phyloP scores from a whole-genome alignment of 1,140 invertebrate genomes.

The Gryllus bimaculatus region DNA sequence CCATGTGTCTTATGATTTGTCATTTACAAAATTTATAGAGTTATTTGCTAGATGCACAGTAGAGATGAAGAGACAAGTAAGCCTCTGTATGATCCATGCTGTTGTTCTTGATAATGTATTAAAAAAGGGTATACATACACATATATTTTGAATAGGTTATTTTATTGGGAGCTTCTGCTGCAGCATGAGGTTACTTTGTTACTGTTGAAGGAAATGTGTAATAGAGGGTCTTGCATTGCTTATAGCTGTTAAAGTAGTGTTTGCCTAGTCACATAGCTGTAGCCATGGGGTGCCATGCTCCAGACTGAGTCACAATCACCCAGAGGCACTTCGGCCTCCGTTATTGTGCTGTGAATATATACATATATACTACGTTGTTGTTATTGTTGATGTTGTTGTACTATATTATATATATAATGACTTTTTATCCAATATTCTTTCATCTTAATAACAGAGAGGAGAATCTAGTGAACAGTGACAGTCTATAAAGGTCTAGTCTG shows the following conservation, averaged over 20 bases:
- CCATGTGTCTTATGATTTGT: not conserved
- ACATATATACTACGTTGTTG: not conserved
- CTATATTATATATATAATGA: constrained; percentile 2
- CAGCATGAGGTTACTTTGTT: not conserved
- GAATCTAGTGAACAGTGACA: not conserved
- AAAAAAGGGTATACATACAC: not conserved
- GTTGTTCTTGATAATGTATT: not conserved
- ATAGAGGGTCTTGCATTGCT: not conserved
- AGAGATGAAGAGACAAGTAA: not conserved
- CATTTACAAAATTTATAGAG: not conserved
- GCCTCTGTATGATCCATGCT: not conserved
- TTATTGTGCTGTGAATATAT: constrained; percentile 5
- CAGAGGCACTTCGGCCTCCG: not conserved
- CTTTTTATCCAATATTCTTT: constrained; percentile 1
- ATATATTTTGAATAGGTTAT: not conserved
- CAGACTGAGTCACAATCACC: constrained; percentile 3
- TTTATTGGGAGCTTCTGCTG: not conserved
- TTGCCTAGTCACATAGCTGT: not conserved
- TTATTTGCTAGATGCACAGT: too few species aligned
- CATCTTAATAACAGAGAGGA: not conserved
- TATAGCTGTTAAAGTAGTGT: not conserved
- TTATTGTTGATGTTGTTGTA: constrained; percentile 5
- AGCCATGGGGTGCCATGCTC: not conserved
- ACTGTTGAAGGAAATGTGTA: not conserved
- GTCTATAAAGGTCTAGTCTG: not conserved